Evolutionary conservation across 2,888 invertebrate species (phyloP).

Genomic region (Argynnis bischoffii): DNA sequence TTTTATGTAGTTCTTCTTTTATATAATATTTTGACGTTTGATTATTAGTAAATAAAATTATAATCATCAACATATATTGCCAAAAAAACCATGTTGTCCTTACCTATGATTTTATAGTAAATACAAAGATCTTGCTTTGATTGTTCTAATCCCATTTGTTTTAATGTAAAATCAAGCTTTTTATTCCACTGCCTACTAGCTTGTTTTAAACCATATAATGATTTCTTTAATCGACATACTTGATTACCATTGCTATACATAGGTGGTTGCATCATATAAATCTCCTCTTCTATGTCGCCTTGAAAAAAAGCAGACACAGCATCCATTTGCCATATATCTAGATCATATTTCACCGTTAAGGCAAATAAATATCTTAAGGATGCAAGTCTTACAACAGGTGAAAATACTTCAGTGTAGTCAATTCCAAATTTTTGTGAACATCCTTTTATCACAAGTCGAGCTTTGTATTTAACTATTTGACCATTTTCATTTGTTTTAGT

Average conservation of each 20-base stretch:
- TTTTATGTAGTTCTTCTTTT: too few species aligned
- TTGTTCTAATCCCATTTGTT: constrained; percentile 40
- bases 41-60: not conserved
- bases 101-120: constrained; percentile 35
- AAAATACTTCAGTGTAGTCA: constrained; percentile 39
- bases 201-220: constrained; percentile 40
- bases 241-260: constrained; percentile 29
- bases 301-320: constrained; percentile 40
- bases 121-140: constrained; percentile 45
- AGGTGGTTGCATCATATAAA: constrained; percentile 37
- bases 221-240: constrained; percentile 38
- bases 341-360: constrained; percentile 16
- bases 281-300: constrained; percentile 40
- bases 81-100: constrained; percentile 41
- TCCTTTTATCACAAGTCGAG: not conserved
- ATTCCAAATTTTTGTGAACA: constrained; percentile 33
- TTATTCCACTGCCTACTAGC: constrained; percentile 43
- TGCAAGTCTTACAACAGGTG: constrained; percentile 39
- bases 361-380: constrained; percentile 40
- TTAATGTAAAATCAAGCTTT: constrained; percentile 35
- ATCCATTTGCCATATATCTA: constrained; percentile 40
- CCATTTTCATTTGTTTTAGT: constrained; percentile 28
- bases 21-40: too few species aligned
- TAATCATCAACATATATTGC: constrained; percentile 44
- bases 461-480: constrained; percentile 9